Evolutionary conservation across 2,888 invertebrate species (phyloP).

Genomic region (Drosophila ochracea): DNA sequence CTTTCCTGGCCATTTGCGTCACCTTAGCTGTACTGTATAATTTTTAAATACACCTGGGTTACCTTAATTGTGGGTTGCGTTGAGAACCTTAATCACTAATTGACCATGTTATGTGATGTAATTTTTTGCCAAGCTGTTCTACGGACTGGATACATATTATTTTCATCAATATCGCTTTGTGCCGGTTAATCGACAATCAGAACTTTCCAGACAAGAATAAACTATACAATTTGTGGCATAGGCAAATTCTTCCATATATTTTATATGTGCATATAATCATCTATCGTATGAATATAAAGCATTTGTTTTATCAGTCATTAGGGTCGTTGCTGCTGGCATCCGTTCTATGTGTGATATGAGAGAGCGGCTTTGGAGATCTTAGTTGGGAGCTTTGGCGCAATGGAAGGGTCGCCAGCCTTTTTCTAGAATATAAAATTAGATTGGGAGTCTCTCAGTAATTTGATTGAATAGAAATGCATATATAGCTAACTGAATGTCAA

Average conservation of each 20-base stretch:
- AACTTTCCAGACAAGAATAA: not conserved
- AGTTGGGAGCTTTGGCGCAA: conserved; percentile 7
- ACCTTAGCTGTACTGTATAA: conserved; percentile 34
- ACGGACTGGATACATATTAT: not conserved
- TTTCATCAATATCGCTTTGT: conserved; percentile 8
- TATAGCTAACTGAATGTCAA: not conserved
- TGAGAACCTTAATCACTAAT: conserved; percentile 22
- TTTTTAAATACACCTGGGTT: conserved; percentile 41
- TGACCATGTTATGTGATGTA: conserved; percentile 5
- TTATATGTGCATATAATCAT: conserved; percentile 1
- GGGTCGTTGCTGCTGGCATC: conserved; percentile 45
- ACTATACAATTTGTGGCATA: conserved; percentile 12
- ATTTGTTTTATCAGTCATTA: conserved; percentile 38
- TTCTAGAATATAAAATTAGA: conserved; percentile 6
- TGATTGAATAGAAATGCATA: not conserved
- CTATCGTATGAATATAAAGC: not conserved
- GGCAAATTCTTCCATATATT: not conserved
- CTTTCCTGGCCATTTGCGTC: conserved; percentile 58
- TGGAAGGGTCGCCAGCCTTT: not conserved
- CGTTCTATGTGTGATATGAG: conserved; percentile 32
- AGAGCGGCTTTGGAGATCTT: conserved; percentile 11
- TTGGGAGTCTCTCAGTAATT: conserved; percentile 1
- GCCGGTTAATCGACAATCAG: conserved; percentile 1
- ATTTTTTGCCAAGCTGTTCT: not conserved
- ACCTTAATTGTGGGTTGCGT: conserved; percentile 47